Conservation (phyloP, 2,113 vertebrate genomes). For the Amblyopsis rosae region DNA sequence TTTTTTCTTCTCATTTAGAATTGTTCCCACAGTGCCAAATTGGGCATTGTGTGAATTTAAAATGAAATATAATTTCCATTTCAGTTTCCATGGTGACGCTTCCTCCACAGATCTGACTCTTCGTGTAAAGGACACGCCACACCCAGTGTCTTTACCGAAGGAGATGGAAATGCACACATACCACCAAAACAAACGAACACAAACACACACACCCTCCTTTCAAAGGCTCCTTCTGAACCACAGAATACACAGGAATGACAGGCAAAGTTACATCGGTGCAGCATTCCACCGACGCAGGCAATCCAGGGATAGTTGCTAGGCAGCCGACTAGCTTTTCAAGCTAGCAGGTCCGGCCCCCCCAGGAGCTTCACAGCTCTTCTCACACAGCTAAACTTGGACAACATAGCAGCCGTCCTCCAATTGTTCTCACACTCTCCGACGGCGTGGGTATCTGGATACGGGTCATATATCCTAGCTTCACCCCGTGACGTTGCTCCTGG, state of each 20-base stretch:
- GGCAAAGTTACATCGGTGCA: constrained; percentile 38
- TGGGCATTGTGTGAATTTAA: constrained; percentile 11
- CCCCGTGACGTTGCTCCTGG: too few species aligned
- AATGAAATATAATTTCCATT: constrained; percentile 29
- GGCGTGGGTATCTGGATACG: too few species aligned
- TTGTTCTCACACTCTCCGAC: too few species aligned
- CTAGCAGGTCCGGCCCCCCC: background rate
- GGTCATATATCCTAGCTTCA: too few species aligned
- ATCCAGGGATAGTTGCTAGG: background rate
- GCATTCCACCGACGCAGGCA: constrained; percentile 37
- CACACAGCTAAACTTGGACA: background rate
- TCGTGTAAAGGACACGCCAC: constrained; percentile 5
- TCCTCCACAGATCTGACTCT: constrained; percentile 40
- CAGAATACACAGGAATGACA: constrained; percentile 41
- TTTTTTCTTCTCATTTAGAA: background rate
- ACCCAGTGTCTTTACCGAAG: constrained; percentile 50
- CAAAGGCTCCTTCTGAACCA: constrained; percentile 41
- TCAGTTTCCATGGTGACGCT: constrained; percentile 49
- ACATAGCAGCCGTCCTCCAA: background rate
- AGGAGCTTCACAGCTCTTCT: background rate
- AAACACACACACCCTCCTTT: constrained; percentile 27
- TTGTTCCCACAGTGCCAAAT: constrained; percentile 1
- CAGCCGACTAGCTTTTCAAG: constrained; percentile 15
- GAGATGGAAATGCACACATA: constrained; percentile 26
- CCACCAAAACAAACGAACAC: constrained; percentile 5